Evolutionary conservation across 2,797 vertebrate genomes (phyloP), one percentile per base, ranked within the genome.

Genomic region (Syngnathus acus): DNA sequence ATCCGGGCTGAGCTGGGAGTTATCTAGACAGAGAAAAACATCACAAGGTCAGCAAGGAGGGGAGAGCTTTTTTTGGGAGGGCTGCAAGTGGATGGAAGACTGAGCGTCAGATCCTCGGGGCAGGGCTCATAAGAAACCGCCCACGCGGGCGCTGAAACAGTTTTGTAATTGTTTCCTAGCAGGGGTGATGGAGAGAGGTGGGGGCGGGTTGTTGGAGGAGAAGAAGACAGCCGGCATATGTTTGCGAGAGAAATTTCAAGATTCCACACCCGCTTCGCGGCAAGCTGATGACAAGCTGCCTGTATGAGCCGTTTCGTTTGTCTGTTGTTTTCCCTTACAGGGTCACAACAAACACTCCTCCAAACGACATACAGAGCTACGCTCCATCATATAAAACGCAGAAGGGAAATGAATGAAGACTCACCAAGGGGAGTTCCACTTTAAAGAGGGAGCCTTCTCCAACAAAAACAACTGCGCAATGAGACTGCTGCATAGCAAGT

Each of bases 91-190:
- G 69, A 43, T 53, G 75, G 81, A 81, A 72, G 60, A 79, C 73
- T 78, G 76, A 85, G 70, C 78, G 77, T 81, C 84, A 79, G 80
- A 80, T 67, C 68, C 80, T 75, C 38, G 55, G 65, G 82, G 79
- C 73, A 68, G 65, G 72, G 75, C 83, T 83, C 86, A 85, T 79
- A 87, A 74, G 82, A 89, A 88, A 77, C 85, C 89, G 70, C 89
- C 90, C 91, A 93, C 90, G 88, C 84, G 67, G 78, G 83, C 84
- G 81, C 72, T 76, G 72, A 89, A 94, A 95, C 93, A 96, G 90
- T 90, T 93, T 91, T 67, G 84, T 84, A 91, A 94, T 93, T 95
- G 94, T 95, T 92, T 91, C 84, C 79, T 73, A 81, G 54, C 58
- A 67, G 73, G 73, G 82, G 77, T 68, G 78, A 83, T 68, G 59